These are phyloP conservation scores for Lepilemur ruficaudatus DNA, from an alignment of 2,797 vertebrate species.

Conservation along the genomic window DNA sequence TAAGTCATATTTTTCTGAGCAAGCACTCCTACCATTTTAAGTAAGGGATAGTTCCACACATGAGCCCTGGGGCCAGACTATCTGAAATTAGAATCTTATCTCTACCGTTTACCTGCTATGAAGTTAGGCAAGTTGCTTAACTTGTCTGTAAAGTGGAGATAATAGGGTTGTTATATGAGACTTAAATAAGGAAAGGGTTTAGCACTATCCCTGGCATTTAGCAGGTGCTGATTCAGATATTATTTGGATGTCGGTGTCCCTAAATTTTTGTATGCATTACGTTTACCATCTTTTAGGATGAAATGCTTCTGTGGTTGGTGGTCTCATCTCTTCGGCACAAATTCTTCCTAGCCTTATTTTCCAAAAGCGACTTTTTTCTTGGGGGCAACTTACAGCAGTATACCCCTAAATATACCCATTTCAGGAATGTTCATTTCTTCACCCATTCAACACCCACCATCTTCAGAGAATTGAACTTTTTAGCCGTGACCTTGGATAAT, in stretches of 20 bases:
- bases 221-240: background rate
- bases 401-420: background rate
- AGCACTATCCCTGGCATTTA: background rate
- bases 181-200: background rate
- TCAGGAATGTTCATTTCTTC: background rate
- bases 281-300: background rate
- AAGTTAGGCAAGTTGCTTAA: background rate
- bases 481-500: background rate
- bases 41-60: background rate
- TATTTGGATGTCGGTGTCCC: background rate
- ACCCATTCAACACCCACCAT: background rate
- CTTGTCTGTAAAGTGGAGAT: background rate
- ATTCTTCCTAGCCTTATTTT: background rate
- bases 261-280: background rate
- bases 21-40: background rate
- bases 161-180: background rate
- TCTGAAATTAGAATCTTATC: background rate
- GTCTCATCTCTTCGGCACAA: background rate
- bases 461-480: background rate
- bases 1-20: background rate
- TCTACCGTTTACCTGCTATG: background rate
- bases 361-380: slow-evolving; percentile 1
- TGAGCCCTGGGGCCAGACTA: background rate
- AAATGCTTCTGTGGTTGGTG: background rate
- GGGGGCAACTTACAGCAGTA: background rate